A percentile compares a stretch with the other conserved stretches of the same genome.
These are phyloP conservation scores for Nesogale talazaci DNA, from an alignment of 2,113 vertebrate species.

Conservation along the genomic window DNA sequence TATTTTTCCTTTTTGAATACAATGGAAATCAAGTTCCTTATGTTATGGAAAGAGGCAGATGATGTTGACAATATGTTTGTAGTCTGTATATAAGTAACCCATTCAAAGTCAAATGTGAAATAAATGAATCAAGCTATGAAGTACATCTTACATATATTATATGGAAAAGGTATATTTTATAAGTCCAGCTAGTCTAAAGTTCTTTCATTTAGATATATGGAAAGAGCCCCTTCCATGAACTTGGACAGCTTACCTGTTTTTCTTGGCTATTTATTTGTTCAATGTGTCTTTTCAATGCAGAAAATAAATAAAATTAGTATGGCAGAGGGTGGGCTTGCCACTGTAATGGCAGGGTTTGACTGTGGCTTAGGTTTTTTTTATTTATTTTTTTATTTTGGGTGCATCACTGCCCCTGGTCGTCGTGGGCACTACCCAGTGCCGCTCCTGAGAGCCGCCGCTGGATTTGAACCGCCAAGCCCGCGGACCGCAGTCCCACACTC, in stretches of 20 bases:
- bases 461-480: too few relatives aligned
- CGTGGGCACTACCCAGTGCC: too few relatives aligned
- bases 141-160: background rate
- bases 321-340: background rate
- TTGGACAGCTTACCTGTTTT: background rate
- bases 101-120: constrained; percentile 32
- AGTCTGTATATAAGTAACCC: background rate
- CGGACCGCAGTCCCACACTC: too few relatives aligned
- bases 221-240: background rate
- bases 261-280: background rate
- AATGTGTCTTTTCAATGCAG: background rate
- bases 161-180: background rate
- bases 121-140: background rate
- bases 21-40: constrained; percentile 21
- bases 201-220: constrained; percentile 30
- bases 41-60: constrained; percentile 35
- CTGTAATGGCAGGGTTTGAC: background rate
- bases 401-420: too few relatives aligned
- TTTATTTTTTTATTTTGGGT: too few relatives aligned
- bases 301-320: constrained; percentile 26
- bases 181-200: background rate
- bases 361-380: too few relatives aligned
- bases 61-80: constrained; percentile 30
- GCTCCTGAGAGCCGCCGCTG: too few relatives aligned
- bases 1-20: constrained; percentile 41